phyloP scores from a whole-genome alignment of 2,797 vertebrate species.

The Tinamus major region DNA sequence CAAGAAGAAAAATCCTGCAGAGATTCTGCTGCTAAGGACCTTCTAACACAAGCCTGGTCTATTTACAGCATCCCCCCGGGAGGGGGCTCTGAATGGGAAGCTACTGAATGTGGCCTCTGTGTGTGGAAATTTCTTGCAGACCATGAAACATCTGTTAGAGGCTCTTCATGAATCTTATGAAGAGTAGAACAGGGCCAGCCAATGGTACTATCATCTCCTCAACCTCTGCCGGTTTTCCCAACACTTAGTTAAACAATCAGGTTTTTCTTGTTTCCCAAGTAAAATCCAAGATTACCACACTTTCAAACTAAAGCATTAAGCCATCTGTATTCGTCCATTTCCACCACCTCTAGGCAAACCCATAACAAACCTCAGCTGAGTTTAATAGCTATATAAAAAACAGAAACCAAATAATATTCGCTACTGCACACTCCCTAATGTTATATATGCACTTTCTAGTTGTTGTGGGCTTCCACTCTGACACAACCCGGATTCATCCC shows the following conservation, averaged over 20 bases:
- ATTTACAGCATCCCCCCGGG: not conserved
- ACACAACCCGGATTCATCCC: not conserved
- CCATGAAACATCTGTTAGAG: not conserved
- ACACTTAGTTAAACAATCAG: not conserved
- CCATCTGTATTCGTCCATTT: not conserved
- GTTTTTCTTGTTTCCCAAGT: not conserved
- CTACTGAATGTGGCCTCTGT: not conserved
- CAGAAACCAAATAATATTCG: not conserved
- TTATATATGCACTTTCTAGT: not conserved
- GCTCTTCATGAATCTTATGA: not conserved
- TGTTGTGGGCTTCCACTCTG: not conserved
- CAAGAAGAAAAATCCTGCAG: not conserved
- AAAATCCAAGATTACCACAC: not conserved
- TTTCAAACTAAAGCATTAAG: not conserved
- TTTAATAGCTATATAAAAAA: not conserved
- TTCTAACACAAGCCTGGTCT: not conserved
- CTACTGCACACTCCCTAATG: not conserved
- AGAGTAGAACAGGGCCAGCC: not conserved
- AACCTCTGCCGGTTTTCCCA: not conserved
- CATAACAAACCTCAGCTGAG: not conserved
- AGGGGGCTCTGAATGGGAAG: no score
- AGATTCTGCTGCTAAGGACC: not conserved
- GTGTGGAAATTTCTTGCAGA: not conserved
- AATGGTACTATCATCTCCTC: not conserved
- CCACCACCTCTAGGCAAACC: not conserved